A percentile compares a stretch with the other conserved stretches of the same genome.
phyloP scores from a whole-genome alignment of 2,888 invertebrate species.

The Drosophila mimica region DNA sequence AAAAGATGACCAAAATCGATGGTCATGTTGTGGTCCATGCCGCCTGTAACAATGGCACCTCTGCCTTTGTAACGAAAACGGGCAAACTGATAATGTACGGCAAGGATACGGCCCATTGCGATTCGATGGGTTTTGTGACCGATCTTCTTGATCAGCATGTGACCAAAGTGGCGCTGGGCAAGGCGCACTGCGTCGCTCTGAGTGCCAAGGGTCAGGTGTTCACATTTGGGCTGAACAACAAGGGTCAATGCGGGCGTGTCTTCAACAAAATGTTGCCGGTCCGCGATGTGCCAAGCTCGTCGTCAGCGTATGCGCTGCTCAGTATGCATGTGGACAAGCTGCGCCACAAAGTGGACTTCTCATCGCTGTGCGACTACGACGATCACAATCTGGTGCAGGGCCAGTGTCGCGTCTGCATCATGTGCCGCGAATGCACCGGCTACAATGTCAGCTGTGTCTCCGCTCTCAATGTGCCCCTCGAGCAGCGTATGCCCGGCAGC shows the following conservation, averaged over 20 bases:
- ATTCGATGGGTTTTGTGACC: slow-evolving; percentile 90
- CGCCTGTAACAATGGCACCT: slow-evolving; percentile 97
- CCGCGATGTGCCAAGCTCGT: slow-evolving; percentile 68
- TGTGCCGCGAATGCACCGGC: slow-evolving; percentile 97
- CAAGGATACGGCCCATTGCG: slow-evolving; percentile 95
- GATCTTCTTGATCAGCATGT: slow-evolving; percentile 91
- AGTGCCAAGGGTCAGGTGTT: slow-evolving; percentile 95
- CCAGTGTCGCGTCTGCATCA: slow-evolving; percentile 88
- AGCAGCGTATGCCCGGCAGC: slow-evolving; percentile 94
- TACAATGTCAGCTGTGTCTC: slow-evolving; percentile 92
- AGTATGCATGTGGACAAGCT: slow-evolving; percentile 61
- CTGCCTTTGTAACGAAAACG: slow-evolving; percentile 95
- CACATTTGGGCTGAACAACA: slow-evolving; percentile 98
- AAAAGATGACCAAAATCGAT: slow-evolving; percentile 95
- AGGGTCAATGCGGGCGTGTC: slow-evolving; percentile 98
- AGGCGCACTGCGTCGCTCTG: slow-evolving; percentile 97
- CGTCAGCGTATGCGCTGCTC: slow-evolving; percentile 57
- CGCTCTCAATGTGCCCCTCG: slow-evolving; percentile 89
- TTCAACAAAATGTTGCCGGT: slow-evolving; percentile 87
- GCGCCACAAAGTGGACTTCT: slow-evolving; percentile 82
- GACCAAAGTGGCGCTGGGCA: slow-evolving; percentile 93
- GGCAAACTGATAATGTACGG: slow-evolving; percentile 97
- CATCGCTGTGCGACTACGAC: slow-evolving; percentile 85
- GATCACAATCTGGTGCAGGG: slow-evolving; percentile 86
- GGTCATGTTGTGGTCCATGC: slow-evolving; percentile 92